These are phyloP conservation scores for Buphagus erythrorhynchus DNA, from an alignment of 2,797 vertebrate species.

Conservation along the genomic window DNA sequence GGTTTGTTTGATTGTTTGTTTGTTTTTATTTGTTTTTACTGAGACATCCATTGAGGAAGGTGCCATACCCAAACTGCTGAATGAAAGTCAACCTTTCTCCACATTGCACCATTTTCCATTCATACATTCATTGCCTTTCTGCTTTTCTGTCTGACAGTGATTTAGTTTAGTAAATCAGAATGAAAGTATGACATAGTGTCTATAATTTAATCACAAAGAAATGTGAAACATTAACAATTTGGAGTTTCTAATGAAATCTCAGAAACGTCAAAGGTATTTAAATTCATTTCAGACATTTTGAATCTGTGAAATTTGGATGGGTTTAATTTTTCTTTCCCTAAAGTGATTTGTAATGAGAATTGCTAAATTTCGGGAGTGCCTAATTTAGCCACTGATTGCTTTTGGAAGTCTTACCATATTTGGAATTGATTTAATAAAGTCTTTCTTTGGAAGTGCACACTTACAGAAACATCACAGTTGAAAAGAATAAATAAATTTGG, in stretches of 20 bases:
- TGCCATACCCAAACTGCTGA: not conserved
- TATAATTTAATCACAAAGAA: conserved; percentile 66
- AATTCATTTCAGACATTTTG: not conserved
- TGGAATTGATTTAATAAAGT: not conserved
- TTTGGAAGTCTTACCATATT: conserved; percentile 18
- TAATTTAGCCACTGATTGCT: conserved; percentile 42
- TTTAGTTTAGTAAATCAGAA: conserved; percentile 54
- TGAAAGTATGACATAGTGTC: conserved; percentile 57
- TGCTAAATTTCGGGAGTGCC: conserved; percentile 38
- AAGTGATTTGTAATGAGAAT: conserved; percentile 25
- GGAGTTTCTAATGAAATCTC: conserved; percentile 3
- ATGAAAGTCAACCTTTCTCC: not conserved
- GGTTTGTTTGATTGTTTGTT: not conserved
- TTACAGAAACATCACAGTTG: not conserved
- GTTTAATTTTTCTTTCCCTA: not conserved
- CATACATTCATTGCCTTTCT: not conserved
- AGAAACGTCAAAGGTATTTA: not conserved
- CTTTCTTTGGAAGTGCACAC: not conserved
- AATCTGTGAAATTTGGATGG: conserved; percentile 5
- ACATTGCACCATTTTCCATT: not conserved
- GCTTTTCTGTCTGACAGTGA: conserved; percentile 32
- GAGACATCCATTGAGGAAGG: not conserved
- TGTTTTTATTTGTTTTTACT: not conserved
- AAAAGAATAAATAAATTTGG: not conserved
- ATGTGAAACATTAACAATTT: conserved; percentile 27